Base-by-base conservation (phyloP, 2,797 vertebrate genomes). In the Natrix natrix region DNA sequence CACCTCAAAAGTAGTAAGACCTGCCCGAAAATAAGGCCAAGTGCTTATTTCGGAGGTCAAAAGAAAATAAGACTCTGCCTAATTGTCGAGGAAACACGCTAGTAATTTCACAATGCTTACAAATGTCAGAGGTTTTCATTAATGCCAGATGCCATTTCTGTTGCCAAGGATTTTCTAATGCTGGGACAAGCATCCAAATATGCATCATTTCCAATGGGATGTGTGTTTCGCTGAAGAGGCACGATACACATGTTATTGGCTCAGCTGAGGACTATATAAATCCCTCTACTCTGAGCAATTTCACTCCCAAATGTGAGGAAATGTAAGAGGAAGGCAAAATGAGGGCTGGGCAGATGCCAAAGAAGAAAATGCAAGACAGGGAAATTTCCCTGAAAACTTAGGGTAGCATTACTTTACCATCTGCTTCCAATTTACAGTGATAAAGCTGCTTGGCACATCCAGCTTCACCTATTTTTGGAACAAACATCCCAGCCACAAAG, bases 381-480 rank as follows among this genome's bases (percentile, higher is more conserved):
- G 24, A 74, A 37, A 32, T 57, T n/a, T 55, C 20, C 59, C 78
- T 17, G 10, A 59, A n/a, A 59, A 91, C n/a, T 74, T 12, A 56
- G 63, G 5, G 28, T 32, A 37, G 52, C 10, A 56, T n/a, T 24
- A 48, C 11, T 5, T 13, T 32, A 69, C 89, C 20, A 55, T 55
- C 89, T 55, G 52, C 14, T 55, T 55, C 43, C 52, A 90, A 32
- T 54, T 11, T 1, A 56, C 17, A 56, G 52, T 11, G 32, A n/a
- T 24, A 74, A 22, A 74, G 54, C n/a, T 56, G 55, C 17, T 32
- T 20, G 56, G 22, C 26, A 78, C 20, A n/a, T 48, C 78, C 24
- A 20, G 54, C 69, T 57, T 52, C 3, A 8, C 54, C 87, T 91
- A 69, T n/a, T 93, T 95, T 69, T 92, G 93, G 90, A 74, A 78